Percentiles rank a stretch among this genome's conserved stretches.
Conservation (phyloP, 2,888 invertebrate species). For the Ophion ventricosus region DNA sequence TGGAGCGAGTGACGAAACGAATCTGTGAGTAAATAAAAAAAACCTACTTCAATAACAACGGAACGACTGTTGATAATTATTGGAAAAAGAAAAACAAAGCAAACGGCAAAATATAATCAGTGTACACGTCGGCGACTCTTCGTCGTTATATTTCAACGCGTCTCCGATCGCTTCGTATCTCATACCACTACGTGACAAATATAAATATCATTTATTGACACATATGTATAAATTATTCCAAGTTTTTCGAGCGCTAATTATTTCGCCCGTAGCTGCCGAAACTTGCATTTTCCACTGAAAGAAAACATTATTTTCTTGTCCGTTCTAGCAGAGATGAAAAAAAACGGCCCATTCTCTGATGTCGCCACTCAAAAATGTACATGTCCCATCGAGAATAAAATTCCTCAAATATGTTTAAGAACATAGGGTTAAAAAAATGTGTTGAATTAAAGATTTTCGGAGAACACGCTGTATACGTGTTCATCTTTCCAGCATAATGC, state of each 20-base stretch:
- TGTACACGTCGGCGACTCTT: not conserved
- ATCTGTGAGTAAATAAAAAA: not conserved
- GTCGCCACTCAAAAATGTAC: too few species aligned
- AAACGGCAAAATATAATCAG: slow-evolving; percentile 23
- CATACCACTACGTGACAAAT: slow-evolving; percentile 1
- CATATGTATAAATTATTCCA: not conserved
- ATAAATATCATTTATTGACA: slow-evolving; percentile 10
- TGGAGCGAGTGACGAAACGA: not conserved
- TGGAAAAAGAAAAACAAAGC: slow-evolving; percentile 1
- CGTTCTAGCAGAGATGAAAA: not conserved
- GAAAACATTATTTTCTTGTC: not conserved
- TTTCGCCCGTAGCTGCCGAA: not conserved
- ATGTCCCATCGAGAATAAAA: too few species aligned
- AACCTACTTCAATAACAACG: slow-evolving; percentile 28
- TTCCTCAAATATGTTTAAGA: too few species aligned
- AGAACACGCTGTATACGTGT: not conserved
- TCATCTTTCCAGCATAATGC: too few species aligned
- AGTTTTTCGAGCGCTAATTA: not conserved
- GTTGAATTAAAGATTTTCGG: not conserved
- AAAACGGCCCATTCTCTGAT: too few species aligned
- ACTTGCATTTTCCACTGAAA: not conserved
- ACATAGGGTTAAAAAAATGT: not conserved
- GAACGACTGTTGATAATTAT: slow-evolving; percentile 42
- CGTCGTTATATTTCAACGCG: not conserved
- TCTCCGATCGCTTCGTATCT: slow-evolving; percentile 7